Percentiles rank a stretch among this genome's conserved stretches.
phyloP scores from a whole-genome alignment of 1,140 invertebrate genomes.

The Drosophila sucinea region DNA sequence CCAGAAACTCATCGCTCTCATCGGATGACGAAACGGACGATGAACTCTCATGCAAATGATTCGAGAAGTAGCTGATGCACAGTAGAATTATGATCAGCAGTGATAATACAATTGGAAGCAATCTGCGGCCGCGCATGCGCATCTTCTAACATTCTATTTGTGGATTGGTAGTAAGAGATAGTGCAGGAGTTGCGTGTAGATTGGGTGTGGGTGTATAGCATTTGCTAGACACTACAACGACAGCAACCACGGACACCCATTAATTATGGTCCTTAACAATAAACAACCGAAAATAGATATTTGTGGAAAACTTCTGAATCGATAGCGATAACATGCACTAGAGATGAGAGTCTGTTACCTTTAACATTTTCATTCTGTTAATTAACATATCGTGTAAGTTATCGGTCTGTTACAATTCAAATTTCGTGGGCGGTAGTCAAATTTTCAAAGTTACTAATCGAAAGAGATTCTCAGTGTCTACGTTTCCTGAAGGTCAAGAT shows the following conservation, averaged over 20 bases:
- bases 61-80: constrained; percentile 62
- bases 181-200: constrained; percentile 2
- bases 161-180: constrained; percentile 13
- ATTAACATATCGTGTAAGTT: too few species aligned
- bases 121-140: constrained; percentile 75
- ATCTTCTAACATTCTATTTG: constrained; percentile 59
- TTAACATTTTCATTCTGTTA: neutral
- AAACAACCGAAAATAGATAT: constrained; percentile 1
- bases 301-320: neutral
- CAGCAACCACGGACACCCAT: neutral
- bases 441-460: too few species aligned
- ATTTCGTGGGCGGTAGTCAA: too few species aligned
- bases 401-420: too few species aligned
- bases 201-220: constrained; percentile 8
- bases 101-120: constrained; percentile 65
- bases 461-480: too few species aligned
- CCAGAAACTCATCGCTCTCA: constrained; percentile 46
- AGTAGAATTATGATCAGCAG: constrained; percentile 59
- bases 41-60: constrained; percentile 43
- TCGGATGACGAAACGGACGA: neutral
- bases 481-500: too few species aligned
- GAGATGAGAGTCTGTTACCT: neutral
- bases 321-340: neutral
- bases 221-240: neutral
- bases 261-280: constrained; percentile 4